Base-by-base conservation (phyloP, 2,113 vertebrate species). In the Orcinus orca region DNA sequence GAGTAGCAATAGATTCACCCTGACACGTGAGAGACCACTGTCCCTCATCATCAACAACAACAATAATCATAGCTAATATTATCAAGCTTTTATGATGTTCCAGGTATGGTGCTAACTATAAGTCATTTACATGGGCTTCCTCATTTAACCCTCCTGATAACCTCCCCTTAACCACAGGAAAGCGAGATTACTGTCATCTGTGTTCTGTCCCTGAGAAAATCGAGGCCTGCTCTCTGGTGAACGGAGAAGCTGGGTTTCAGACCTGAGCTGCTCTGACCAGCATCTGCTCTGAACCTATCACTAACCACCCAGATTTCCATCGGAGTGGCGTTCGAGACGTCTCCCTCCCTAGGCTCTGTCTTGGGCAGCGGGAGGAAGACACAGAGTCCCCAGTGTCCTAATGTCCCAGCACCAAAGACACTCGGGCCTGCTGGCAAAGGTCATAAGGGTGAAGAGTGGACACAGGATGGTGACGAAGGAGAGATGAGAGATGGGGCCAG, bases 211-310 rank as follows among this genome's bases (percentile, higher is more conserved):
- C 33, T 17, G 26, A 73, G 71, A 26, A 41, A n/a, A 18, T 4
- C 0, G 13, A 36, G 67, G 44, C 50, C 33, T 41, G 1, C 29
- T 53, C 0, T 0, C 62, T 17, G 47, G 21, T n/a, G 31, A 21
- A 4, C 1, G 14, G 38, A 55, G 29, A 77, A 33, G 29, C 26
- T 53, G 20, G 65, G 38, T 7, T 53, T 77, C 62, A 15, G 2
- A 23, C 8, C 14, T 18, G 9, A 29, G 0, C 41, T 25, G 62
- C 21, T 33, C 36, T 58, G 33, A 21, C 11, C 25, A 31, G n/a
- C 0, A 0, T 36, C 14, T 5, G 15, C n/a, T 63, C 25, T 38
- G 47, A 4, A 7, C 47, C 21, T 2, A 0, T 58, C 85, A 36
- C 20, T 36, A 7, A 31, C 3, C 60, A 58, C 13, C 29, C 12